These are phyloP conservation scores for Baryphthengus martii DNA, from an alignment of 2,113 vertebrate genomes.

Conservation along the genomic window DNA sequence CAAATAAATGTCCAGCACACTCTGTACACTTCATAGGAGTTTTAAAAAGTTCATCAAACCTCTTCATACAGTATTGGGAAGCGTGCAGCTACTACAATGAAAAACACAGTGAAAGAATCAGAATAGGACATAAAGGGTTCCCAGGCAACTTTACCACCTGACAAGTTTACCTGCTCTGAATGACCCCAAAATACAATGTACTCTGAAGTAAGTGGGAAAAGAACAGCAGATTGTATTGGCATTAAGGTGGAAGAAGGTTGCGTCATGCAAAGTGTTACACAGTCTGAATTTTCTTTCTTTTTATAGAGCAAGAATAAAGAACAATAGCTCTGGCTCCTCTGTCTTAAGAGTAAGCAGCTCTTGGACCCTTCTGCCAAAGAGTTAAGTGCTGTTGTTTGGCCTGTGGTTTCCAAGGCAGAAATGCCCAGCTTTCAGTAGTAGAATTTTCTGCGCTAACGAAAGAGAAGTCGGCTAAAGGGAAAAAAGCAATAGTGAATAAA, in stretches of 20 bases:
- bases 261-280: neutral
- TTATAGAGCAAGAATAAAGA: neutral
- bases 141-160: neutral
- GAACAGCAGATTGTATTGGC: neutral
- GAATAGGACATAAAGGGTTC: neutral
- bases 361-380: neutral
- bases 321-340: neutral
- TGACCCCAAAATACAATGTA: neutral
- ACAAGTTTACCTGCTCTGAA: neutral
- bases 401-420: neutral
- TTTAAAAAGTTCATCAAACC: neutral
- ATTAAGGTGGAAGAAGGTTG: neutral
- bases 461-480: neutral
- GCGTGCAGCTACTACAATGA: neutral
- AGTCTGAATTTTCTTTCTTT: neutral
- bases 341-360: neutral
- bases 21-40: neutral
- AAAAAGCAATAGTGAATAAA: neutral
- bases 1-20: neutral
- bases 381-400: neutral
- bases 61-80: neutral
- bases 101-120: neutral
- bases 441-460: neutral
- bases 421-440: neutral
- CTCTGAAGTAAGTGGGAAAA: neutral